These are phyloP conservation scores for Aricia artaxerxes DNA, from an alignment of 2,888 invertebrate species.

Conservation along the genomic window DNA sequence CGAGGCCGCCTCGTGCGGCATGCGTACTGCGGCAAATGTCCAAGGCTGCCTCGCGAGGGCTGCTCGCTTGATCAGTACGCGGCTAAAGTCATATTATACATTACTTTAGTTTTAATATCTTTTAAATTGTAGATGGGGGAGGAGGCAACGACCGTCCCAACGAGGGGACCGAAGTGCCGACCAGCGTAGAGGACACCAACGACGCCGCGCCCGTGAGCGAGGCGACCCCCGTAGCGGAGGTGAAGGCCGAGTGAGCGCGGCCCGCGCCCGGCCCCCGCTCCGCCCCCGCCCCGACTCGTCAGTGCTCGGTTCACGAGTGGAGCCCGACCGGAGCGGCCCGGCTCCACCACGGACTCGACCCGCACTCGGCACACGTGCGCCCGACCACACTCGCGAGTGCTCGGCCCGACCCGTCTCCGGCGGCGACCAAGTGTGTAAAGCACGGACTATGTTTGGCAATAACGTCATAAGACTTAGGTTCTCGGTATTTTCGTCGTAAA, in stretches of 20 bases:
- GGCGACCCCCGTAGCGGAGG: constrained; percentile 54
- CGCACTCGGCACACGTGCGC: background rate
- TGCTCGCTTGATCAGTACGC: no score
- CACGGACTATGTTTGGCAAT: constrained; percentile 15
- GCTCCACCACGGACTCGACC: background rate
- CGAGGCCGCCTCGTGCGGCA: no score
- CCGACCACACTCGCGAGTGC: constrained; percentile 1
- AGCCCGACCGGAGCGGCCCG: background rate
- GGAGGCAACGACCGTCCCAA: constrained; percentile 57
- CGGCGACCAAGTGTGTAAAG: constrained; percentile 6
- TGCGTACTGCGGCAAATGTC: no score
- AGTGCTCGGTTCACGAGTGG: constrained; percentile 13
- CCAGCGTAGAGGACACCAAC: constrained; percentile 50
- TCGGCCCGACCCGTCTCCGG: background rate
- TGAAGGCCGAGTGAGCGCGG: constrained; percentile 58
- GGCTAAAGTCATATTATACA: no score
- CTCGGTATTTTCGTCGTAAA: constrained; percentile 77
- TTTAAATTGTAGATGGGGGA: constrained; percentile 44
- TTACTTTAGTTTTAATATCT: no score
- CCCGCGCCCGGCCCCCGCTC: constrained; percentile 36
- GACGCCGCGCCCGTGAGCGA: constrained; percentile 54
- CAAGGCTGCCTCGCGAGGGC: no score
- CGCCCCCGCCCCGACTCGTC: constrained; percentile 32
- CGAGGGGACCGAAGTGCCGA: constrained; percentile 51
- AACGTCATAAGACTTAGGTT: constrained; percentile 56